Evolutionary conservation across 2,113 vertebrate genomes (phyloP).

Genomic region (Apistogramma diplotaenia): DNA sequence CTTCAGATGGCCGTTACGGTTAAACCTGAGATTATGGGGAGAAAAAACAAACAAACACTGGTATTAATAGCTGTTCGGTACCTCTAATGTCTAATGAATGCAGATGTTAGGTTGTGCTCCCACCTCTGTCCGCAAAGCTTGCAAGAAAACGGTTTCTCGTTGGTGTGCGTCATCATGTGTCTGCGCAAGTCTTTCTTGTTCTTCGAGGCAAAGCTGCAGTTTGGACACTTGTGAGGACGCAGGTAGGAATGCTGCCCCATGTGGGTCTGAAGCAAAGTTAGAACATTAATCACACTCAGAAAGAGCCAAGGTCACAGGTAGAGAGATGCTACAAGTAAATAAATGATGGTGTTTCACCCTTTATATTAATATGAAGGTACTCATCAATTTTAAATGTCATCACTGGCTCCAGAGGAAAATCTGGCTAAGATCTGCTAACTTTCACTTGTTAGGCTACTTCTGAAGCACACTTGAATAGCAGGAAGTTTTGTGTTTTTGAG

Average conservation of each 20-base stretch:
- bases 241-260: constrained; percentile 90
- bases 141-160: constrained; percentile 96
- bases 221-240: constrained; percentile 92
- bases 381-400: not conserved
- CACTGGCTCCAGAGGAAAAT: not conserved
- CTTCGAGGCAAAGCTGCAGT: constrained; percentile 97
- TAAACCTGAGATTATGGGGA: constrained; percentile 80
- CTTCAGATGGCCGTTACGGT: constrained; percentile 95
- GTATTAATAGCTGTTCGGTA: not conserved
- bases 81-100: not conserved
- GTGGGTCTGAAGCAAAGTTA: constrained; percentile 78
- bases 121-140: constrained; percentile 95
- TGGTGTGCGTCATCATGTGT: constrained; percentile 95
- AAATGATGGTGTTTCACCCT: not conserved
- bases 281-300: not conserved
- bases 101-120: not conserved
- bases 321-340: not conserved
- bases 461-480: not conserved
- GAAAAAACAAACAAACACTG: not conserved
- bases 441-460: not conserved
- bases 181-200: constrained; percentile 98
- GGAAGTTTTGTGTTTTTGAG: no score
- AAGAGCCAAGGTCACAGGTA: not conserved
- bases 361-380: not conserved
- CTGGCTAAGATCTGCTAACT: not conserved